Conservation (phyloP, 64 coral and sea anemone genomes). For the Trachythela sp. region DNA sequence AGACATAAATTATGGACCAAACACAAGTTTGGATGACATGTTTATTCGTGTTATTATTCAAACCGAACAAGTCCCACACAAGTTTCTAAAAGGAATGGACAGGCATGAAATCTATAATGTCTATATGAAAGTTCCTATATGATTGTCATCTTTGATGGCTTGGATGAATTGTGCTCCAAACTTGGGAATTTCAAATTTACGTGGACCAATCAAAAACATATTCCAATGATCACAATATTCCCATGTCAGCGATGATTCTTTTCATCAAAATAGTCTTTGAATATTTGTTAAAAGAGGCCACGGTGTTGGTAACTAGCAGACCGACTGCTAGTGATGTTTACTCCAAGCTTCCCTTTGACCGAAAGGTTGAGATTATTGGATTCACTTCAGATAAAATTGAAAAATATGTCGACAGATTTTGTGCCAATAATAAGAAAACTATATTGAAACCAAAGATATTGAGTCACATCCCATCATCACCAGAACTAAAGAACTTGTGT, state of each 20-base stretch:
- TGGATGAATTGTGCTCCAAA: background rate
- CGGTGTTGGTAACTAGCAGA: background rate
- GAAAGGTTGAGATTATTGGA: background rate
- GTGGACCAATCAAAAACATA: background rate
- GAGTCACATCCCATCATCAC: background rate
- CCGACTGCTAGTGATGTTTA: background rate
- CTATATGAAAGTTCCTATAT: background rate
- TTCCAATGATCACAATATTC: background rate
- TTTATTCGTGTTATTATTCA: background rate
- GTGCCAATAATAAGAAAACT: background rate
- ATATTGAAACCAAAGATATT: background rate
- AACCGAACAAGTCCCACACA: background rate
- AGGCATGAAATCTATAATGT: background rate
- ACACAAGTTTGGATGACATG: conserved; percentile 19
- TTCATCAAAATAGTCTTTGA: background rate
- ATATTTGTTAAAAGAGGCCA: background rate
- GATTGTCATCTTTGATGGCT: too few species aligned
- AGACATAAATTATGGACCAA: background rate
- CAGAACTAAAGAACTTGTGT: background rate
- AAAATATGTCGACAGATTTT: background rate
- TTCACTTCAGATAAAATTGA: conserved; percentile 1
- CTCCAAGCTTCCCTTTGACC: background rate
- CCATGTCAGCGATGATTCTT: background rate
- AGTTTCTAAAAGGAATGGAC: background rate
- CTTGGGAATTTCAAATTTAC: background rate